Evolutionary conservation across 2,797 vertebrate genomes (phyloP).

Genomic region (Rhinichthys osculus): DNA sequence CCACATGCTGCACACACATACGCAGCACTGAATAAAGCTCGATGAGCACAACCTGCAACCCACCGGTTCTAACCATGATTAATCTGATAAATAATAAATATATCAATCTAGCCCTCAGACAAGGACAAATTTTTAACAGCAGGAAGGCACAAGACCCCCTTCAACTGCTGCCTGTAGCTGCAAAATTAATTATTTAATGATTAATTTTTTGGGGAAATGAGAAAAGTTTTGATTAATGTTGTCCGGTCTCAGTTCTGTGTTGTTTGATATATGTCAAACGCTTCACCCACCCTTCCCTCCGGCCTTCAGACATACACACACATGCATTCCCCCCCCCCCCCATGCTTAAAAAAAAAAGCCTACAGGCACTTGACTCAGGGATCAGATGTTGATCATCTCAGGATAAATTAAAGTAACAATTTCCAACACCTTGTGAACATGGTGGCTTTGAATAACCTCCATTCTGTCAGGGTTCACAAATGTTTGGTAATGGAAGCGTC

Average conservation of each 20-base stretch:
- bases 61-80: slow-evolving; percentile 95
- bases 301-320: slow-evolving; percentile 29
- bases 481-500: slow-evolving; percentile 81
- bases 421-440: slow-evolving; percentile 80
- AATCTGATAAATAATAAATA: slow-evolving; percentile 99
- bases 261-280: slow-evolving; percentile 98
- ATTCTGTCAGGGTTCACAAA: slow-evolving; percentile 71
- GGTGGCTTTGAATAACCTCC: slow-evolving; percentile 79
- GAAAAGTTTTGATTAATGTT: slow-evolving; percentile 99
- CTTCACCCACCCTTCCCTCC: slow-evolving; percentile 50
- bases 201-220: slow-evolving; percentile 99
- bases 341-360: slow-evolving; percentile 83
- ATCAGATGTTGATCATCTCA: slow-evolving; percentile 90
- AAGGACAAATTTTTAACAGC: slow-evolving; percentile 99
- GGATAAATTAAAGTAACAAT: slow-evolving; percentile 94
- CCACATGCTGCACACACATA: slow-evolving; percentile 40
- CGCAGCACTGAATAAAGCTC: slow-evolving; percentile 45
- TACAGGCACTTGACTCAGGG: slow-evolving; percentile 91
- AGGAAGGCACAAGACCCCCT: slow-evolving; percentile 90
- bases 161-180: slow-evolving; percentile 93
- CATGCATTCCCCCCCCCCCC: slow-evolving; percentile 62
- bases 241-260: slow-evolving; percentile 89
- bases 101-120: slow-evolving; percentile 99
- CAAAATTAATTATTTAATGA: slow-evolving; percentile 99
- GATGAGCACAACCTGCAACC: slow-evolving; percentile 86